phyloP scores from a whole-genome alignment of 1,140 invertebrate species.

The Patella vulgata region DNA sequence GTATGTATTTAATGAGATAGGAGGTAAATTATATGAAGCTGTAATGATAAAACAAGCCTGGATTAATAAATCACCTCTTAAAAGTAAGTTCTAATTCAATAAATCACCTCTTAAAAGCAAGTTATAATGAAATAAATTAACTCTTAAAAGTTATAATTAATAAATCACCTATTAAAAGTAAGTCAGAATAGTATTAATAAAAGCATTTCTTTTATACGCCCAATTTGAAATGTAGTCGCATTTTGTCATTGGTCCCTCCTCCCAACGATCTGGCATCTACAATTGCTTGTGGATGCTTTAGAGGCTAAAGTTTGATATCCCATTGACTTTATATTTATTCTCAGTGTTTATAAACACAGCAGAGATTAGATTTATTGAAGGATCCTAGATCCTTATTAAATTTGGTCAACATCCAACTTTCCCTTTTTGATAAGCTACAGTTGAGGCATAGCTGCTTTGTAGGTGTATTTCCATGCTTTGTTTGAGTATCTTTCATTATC shows the following conservation, averaged over 20 bases:
- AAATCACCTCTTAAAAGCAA: slow-evolving; percentile 34
- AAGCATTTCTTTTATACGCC: too few species aligned
- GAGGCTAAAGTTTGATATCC: background rate
- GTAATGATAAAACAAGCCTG: slow-evolving; percentile 48
- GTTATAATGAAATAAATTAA: slow-evolving; percentile 36
- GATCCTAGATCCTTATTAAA: too few species aligned
- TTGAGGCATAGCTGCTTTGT: too few species aligned
- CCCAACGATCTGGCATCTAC: background rate
- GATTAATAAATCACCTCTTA: slow-evolving; percentile 35
- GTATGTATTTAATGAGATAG: slow-evolving; percentile 33
- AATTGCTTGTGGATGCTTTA: background rate
- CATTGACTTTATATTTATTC: background rate
- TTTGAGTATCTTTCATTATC: too few species aligned
- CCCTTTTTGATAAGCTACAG: too few species aligned
- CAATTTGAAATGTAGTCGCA: background rate
- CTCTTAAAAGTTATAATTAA: too few species aligned
- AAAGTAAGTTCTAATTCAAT: slow-evolving; percentile 42
- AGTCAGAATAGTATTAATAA: too few species aligned
- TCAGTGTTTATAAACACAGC: too few species aligned
- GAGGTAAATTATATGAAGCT: slow-evolving; percentile 48
- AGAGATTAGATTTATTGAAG: too few species aligned
- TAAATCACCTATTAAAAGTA: slow-evolving; percentile 36
- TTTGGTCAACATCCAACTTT: too few species aligned
- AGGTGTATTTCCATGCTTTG: too few species aligned
- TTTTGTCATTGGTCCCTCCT: background rate